Conservation (phyloP, 2,888 invertebrate genomes). For the Xylota sylvarum region DNA sequence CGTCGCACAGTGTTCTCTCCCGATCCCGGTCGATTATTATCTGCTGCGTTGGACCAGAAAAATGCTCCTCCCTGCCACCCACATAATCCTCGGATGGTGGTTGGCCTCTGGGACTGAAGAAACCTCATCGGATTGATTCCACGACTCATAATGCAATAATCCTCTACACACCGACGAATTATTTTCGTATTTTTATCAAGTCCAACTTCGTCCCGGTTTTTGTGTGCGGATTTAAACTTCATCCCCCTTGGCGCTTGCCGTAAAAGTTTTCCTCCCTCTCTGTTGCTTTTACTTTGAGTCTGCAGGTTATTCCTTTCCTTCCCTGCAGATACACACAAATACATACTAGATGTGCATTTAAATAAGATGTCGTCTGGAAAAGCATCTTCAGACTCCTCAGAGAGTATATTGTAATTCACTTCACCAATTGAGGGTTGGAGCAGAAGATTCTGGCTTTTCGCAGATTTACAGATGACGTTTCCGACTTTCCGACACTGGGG, state of each 20-base stretch:
- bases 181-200: conserved; percentile 56
- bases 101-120: conserved; percentile 12
- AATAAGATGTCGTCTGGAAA: conserved; percentile 44
- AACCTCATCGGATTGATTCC: conserved; percentile 61
- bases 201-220: conserved; percentile 36
- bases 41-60: conserved; percentile 71
- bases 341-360: conserved; percentile 50
- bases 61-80: conserved; percentile 43
- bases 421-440: conserved; percentile 19
- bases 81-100: conserved; percentile 32
- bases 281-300: background rate
- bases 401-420: conserved; percentile 30
- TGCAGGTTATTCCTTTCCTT: conserved; percentile 20
- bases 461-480: background rate
- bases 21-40: conserved; percentile 57
- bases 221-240: background rate
- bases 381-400: conserved; percentile 11
- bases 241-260: background rate
- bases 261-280: conserved; percentile 4
- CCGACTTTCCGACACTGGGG: background rate
- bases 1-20: background rate
- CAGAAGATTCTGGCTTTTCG: conserved; percentile 6
- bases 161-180: conserved; percentile 63
- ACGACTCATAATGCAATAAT: conserved; percentile 69
- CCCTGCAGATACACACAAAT: background rate